Evolutionary conservation across 2,797 vertebrate genomes (phyloP).

Genomic region (Rhinatrema bivittatum): DNA sequence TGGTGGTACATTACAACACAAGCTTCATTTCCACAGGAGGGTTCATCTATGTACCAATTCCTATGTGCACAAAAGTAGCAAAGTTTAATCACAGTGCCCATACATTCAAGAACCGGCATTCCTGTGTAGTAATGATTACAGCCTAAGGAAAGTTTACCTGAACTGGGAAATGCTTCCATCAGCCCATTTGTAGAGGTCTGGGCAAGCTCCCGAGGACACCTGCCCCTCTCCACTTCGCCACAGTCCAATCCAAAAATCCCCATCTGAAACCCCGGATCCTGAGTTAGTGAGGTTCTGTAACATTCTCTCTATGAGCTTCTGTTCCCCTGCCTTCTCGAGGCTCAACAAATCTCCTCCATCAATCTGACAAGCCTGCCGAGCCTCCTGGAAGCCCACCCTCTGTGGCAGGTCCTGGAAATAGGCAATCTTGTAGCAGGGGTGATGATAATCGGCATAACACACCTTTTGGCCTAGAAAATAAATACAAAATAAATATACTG

Average conservation of each 20-base stretch:
- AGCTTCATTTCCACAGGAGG: constrained; percentile 91
- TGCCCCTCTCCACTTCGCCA: constrained; percentile 65
- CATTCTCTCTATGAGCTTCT: constrained; percentile 79
- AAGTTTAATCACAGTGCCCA: too few species aligned
- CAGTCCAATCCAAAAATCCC: constrained; percentile 95
- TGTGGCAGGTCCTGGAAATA: constrained; percentile 87
- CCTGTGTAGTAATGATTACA: too few species aligned
- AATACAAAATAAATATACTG: not conserved
- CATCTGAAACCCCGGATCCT: constrained; percentile 68
- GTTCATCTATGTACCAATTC: constrained; percentile 94
- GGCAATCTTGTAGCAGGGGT: constrained; percentile 86
- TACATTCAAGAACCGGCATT: too few species aligned
- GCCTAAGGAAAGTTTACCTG: constrained; percentile 53
- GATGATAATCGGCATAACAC: constrained; percentile 64
- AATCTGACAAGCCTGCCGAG: constrained; percentile 71
- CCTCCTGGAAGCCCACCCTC: constrained; percentile 81
- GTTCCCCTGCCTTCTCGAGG: constrained; percentile 69
- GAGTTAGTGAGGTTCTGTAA: constrained; percentile 74
- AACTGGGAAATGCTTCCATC: constrained; percentile 75
- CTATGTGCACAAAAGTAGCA: constrained; percentile 40
- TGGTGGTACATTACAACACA: constrained; percentile 98
- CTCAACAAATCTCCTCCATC: constrained; percentile 79
- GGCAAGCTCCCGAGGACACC: constrained; percentile 63
- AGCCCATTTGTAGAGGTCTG: constrained; percentile 81
- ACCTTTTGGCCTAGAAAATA: constrained; percentile 75